Percentiles rank a stretch among this genome's conserved stretches.
These are phyloP conservation scores for Macaria liturata DNA, from an alignment of 2,888 invertebrate species.

Conservation along the genomic window DNA sequence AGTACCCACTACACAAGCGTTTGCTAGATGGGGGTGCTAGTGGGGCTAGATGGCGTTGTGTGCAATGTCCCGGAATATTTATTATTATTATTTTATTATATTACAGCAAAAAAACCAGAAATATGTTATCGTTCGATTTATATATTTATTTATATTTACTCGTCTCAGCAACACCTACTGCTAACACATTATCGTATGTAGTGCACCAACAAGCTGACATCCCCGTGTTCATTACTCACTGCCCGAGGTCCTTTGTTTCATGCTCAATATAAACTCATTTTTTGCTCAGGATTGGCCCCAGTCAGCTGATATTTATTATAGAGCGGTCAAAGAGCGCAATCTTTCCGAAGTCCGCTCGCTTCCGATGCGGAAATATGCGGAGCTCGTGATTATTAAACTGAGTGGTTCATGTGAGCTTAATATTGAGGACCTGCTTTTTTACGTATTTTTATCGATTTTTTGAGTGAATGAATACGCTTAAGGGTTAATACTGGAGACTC, in stretches of 20 bases:
- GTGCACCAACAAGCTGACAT: constrained; percentile 19
- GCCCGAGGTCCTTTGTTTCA: constrained; percentile 35
- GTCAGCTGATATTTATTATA: constrained; percentile 38
- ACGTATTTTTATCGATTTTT: no score
- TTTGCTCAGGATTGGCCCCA: constrained; percentile 33
- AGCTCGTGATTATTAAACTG: constrained; percentile 13
- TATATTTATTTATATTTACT: no score
- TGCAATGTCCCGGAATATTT: no score
- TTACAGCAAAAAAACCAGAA: no score
- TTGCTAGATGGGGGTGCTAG: no score
- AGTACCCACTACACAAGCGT: no score
- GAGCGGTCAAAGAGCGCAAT: constrained; percentile 31
- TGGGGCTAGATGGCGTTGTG: no score
- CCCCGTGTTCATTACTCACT: constrained; percentile 34
- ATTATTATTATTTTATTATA: no score
- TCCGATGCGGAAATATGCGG: constrained; percentile 18
- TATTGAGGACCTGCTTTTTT: no score
- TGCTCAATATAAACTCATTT: constrained; percentile 39
- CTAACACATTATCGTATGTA: not conserved
- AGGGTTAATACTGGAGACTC: no score
- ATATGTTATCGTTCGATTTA: no score
- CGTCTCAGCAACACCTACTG: not conserved
- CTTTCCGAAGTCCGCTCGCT: constrained; percentile 15
- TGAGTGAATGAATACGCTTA: no score
- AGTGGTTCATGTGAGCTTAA: constrained; percentile 1